These are phyloP conservation scores for Drosophila bunnanda DNA, from an alignment of 2,888 invertebrate genomes.

Conservation along the genomic window DNA sequence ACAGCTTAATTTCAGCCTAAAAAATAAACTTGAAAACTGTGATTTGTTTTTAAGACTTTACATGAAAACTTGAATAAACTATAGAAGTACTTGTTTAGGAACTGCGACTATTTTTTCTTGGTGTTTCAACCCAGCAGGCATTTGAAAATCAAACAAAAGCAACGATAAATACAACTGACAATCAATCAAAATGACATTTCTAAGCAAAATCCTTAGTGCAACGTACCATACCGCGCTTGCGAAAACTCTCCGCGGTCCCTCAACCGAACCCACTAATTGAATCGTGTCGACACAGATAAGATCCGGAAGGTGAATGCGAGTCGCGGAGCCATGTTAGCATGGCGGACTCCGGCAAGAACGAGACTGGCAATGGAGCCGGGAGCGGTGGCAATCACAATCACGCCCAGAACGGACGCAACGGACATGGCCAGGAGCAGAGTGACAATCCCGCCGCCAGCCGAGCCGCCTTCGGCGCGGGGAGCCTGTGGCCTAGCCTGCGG, in stretches of 20 bases:
- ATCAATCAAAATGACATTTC: slow-evolving; percentile 35
- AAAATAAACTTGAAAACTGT: neutral
- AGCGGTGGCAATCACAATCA: neutral
- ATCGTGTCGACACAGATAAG: slow-evolving; percentile 23
- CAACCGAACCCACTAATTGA: slow-evolving; percentile 17
- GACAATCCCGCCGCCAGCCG: slow-evolving; percentile 9
- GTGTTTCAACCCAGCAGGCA: slow-evolving; percentile 15
- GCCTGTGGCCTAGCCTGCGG: slow-evolving; percentile 39
- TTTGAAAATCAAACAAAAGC: slow-evolving; percentile 30
- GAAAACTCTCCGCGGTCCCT: slow-evolving; percentile 10
- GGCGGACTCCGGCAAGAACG: slow-evolving; percentile 60
- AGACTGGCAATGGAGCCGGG: slow-evolving; percentile 19
- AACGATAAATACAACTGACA: neutral
- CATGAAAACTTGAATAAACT: too few species aligned
- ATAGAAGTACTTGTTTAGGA: neutral
- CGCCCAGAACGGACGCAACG: slow-evolving; percentile 34
- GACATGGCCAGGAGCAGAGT: slow-evolving; percentile 15
- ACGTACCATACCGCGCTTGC: slow-evolving; percentile 32
- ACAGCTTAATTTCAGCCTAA: neutral
- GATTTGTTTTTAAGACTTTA: neutral
- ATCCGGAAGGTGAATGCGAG: slow-evolving; percentile 15
- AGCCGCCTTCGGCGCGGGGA: neutral
- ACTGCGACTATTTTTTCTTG: neutral
- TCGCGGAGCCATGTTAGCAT: slow-evolving; percentile 58
- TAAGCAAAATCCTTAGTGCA: slow-evolving; percentile 52